Evolutionary conservation across 2,113 vertebrate species (phyloP), one percentile per base, ranked within the genome.

Genomic region (Podocnemis expansa): DNA sequence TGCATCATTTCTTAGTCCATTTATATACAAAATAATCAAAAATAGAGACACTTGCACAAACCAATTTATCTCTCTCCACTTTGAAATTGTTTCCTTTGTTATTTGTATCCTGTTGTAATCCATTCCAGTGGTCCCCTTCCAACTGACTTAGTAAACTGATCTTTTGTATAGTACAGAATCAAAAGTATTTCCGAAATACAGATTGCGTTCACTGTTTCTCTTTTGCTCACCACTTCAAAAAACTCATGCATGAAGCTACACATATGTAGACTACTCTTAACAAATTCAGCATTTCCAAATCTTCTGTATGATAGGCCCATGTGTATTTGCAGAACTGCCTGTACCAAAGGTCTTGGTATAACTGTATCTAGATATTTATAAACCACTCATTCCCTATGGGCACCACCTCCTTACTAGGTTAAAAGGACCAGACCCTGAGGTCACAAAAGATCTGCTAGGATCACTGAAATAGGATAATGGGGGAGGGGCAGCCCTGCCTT

Each of bases 131-230:
- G 34, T 55, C 51, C 88, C 89, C 70, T 78, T 60, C 38, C 85
- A 91, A 90, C 41, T 80, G 54, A 70, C 79, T 97, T 93, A 96
- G 60, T 91, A 96, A 95, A 29, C 8, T 93, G 45, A 83, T 85
- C 45, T 92, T 97, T 84, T 91, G n/a, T 78, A 49, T 76, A 52
- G 79, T 52, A 95, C 34, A 92, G 51, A 84, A 93, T 80, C 56
- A 85, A 85, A 95, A 96, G 56, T 82, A 93, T 52, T 94, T 70
- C 85, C 92, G 63, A 95, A 95, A 96, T 94, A 86, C 3, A 1
- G 2, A 73, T 95, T 87, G 85, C 45, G 38, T 85, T 60, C 31
- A 47, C 92, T 63, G 41, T 80, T 96, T 96, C 43, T 91, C 90
- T 41, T 93, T 95, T 56, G 2, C 94, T 95, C 95, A 86, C 25